Percentiles rank a stretch among this genome's conserved stretches.
phyloP scores from a whole-genome alignment of 2,113 vertebrate genomes.

The Variabilichromis moorii region DNA sequence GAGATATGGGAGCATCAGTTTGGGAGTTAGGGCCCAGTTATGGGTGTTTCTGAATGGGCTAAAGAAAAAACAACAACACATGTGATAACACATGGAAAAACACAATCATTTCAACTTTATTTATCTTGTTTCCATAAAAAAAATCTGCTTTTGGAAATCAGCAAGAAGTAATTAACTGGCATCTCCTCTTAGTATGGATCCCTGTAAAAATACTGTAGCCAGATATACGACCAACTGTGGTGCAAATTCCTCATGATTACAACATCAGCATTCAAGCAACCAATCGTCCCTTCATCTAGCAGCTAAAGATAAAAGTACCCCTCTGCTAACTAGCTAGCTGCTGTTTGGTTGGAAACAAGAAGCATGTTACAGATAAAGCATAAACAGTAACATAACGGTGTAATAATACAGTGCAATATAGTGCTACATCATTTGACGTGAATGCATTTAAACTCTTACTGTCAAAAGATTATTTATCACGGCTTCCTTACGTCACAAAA shows the following conservation, averaged over 20 bases:
- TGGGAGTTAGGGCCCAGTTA: neutral
- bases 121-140: neutral
- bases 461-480: neutral
- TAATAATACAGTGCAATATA: neutral
- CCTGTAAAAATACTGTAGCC: neutral
- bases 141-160: neutral
- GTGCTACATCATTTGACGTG: neutral
- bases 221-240: neutral
- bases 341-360: neutral
- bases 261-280: neutral
- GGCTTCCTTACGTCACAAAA: neutral
- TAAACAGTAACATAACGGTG: neutral
- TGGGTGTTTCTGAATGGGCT: neutral
- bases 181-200: neutral
- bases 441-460: neutral
- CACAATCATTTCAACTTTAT: neutral
- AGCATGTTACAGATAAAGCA: neutral
- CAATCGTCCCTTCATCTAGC: neutral
- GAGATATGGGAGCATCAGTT: neutral
- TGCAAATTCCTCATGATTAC: neutral
- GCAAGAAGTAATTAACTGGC: rapidly evolving
- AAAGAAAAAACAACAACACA: neutral
- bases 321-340: neutral
- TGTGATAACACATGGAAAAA: rapidly evolving
- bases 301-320: neutral